Conservation (phyloP, 2,797 vertebrate species). For the Poeciliopsis paucimaculata region DNA sequence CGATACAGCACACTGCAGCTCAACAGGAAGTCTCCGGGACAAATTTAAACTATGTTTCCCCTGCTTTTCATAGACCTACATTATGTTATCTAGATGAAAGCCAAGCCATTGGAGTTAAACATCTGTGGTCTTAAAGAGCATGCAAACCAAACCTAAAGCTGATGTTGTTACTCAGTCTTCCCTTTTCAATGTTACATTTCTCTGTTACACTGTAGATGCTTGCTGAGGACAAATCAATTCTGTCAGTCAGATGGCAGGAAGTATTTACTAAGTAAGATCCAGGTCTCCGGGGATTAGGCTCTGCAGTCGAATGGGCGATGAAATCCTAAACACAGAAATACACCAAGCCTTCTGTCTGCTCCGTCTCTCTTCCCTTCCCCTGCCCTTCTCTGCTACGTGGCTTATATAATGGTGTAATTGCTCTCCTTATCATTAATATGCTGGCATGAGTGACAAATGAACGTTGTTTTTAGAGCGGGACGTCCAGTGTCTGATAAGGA, state of each 20-base stretch:
- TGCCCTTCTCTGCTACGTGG: constrained; percentile 41
- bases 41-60: constrained; percentile 37
- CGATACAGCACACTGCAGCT: constrained; percentile 47
- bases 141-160: constrained; percentile 21
- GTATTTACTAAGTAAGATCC: constrained; percentile 65
- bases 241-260: constrained; percentile 62
- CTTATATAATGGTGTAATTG: constrained; percentile 70
- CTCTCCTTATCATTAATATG: constrained; percentile 60
- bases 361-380: constrained; percentile 35
- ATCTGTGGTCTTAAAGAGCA: constrained; percentile 36
- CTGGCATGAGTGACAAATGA: constrained; percentile 62
- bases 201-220: constrained; percentile 42
- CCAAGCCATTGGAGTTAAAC: constrained; percentile 41
- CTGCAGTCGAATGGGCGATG: constrained; percentile 48
- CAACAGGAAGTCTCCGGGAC: constrained; percentile 53
- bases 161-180: constrained; percentile 14
- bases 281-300: constrained; percentile 65
- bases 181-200: constrained; percentile 16
- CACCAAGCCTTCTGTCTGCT: constrained; percentile 60
- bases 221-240: constrained; percentile 43
- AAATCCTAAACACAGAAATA: constrained; percentile 66
- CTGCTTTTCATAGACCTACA: constrained; percentile 28
- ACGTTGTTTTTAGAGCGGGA: constrained; percentile 53
- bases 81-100: constrained; percentile 17
- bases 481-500: constrained; percentile 30